These are phyloP conservation scores for Eilema caniola DNA, from an alignment of 2,888 invertebrate genomes.

Conservation along the genomic window DNA sequence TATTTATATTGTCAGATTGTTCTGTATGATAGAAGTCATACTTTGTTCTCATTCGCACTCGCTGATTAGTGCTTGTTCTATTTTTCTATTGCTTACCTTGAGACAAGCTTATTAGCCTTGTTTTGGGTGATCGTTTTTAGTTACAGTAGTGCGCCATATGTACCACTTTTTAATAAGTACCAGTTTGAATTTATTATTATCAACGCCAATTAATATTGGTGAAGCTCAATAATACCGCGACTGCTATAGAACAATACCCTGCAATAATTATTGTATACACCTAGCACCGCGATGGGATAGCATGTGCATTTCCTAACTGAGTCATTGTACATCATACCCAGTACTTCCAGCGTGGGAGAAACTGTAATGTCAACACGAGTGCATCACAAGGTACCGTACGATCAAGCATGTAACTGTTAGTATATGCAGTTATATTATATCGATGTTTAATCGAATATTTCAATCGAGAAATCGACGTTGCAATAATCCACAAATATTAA, in stretches of 20 bases:
- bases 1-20: too few relatives aligned
- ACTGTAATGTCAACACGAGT: constrained; percentile 27
- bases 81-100: too few relatives aligned
- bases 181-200: neutral
- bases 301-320: constrained; percentile 7
- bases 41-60: too few relatives aligned
- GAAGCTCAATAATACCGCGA: neutral
- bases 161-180: neutral
- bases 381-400: constrained; percentile 24
- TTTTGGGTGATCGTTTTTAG: neutral
- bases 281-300: neutral
- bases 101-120: too few relatives aligned
- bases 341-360: constrained; percentile 24
- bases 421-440: constrained; percentile 18
- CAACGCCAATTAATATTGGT: neutral
- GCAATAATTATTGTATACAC: neutral
- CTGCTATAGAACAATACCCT: neutral
- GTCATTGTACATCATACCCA: constrained; percentile 7
- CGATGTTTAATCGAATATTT: constrained; percentile 1
- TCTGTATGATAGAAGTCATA: too few relatives aligned
- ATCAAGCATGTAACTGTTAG: constrained; percentile 22
- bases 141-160: too few relatives aligned
- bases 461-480: neutral
- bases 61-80: too few relatives aligned
- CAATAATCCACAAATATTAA: too few relatives aligned